Percentiles rank a stretch among this genome's conserved stretches.
These are phyloP conservation scores for Eulithis testata DNA, from an alignment of 2,888 invertebrate species.

Conservation along the genomic window DNA sequence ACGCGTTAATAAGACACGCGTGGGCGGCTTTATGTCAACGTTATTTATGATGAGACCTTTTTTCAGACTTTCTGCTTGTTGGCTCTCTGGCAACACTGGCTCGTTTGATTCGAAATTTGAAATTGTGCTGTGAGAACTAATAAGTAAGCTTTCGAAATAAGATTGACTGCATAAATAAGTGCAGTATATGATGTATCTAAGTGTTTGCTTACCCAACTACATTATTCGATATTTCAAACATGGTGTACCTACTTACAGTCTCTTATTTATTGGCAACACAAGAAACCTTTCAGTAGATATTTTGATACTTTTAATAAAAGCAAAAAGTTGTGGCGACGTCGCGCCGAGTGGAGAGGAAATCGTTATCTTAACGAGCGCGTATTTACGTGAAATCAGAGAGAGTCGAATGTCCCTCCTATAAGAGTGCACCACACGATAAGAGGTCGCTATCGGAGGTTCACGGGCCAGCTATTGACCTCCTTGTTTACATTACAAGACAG, in stretches of 20 bases:
- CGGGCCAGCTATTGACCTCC: slow-evolving; percentile 80
- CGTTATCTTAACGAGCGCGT: slow-evolving; percentile 79
- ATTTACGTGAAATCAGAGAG: slow-evolving; percentile 81
- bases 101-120: slow-evolving; percentile 29
- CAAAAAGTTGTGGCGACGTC: slow-evolving; percentile 66
- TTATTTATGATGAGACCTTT: slow-evolving; percentile 79
- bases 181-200: slow-evolving; percentile 3
- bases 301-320: slow-evolving; percentile 72
- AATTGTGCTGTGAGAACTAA: slow-evolving; percentile 25
- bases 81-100: slow-evolving; percentile 52
- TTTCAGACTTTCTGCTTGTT: slow-evolving; percentile 61
- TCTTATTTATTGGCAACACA: slow-evolving; percentile 64
- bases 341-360: slow-evolving; percentile 80
- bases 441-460: slow-evolving; percentile 73
- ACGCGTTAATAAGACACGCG: slow-evolving; percentile 81
- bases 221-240: slow-evolving; percentile 38
- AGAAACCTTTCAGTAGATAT: slow-evolving; percentile 62
- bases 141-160: slow-evolving; percentile 19
- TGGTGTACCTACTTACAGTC: slow-evolving; percentile 30
- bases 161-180: not conserved
- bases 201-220: not conserved
- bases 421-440: slow-evolving; percentile 76
- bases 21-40: slow-evolving; percentile 82
- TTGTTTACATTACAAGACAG: slow-evolving; percentile 70
- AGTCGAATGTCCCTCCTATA: slow-evolving; percentile 70